Evolutionary conservation across 2,797 vertebrate species (phyloP).

Genomic region (Miichthys miiuy): DNA sequence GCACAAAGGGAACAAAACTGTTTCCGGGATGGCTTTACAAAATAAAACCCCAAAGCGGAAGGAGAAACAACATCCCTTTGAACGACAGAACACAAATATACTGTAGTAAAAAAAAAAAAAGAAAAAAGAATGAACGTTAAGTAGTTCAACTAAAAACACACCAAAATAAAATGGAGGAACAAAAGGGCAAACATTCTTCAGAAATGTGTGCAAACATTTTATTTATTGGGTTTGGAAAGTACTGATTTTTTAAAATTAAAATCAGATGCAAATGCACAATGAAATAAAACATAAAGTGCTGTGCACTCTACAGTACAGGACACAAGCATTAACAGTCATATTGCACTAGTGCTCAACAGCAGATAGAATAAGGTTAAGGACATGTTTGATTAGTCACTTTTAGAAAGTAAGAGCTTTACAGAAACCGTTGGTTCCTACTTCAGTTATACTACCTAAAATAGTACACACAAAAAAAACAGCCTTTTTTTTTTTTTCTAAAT

Average conservation of each 20-base stretch:
- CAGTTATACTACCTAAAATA: conserved; percentile 40
- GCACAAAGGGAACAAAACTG: background rate
- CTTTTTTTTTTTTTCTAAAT: background rate
- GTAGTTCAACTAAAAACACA: background rate
- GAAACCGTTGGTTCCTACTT: conserved; percentile 32
- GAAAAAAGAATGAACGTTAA: background rate
- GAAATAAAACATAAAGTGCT: conserved; percentile 48
- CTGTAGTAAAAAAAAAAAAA: too few species aligned
- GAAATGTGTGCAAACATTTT: conserved; percentile 64
- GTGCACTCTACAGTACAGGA: conserved; percentile 53
- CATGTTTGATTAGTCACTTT: conserved; percentile 42
- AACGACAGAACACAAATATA: too few species aligned
- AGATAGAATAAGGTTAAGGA: conserved; percentile 28
- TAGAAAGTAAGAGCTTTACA: conserved; percentile 33
- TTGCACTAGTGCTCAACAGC: conserved; percentile 52
- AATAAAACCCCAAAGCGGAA: conserved; percentile 48
- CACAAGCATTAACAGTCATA: conserved; percentile 58
- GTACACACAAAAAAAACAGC: conserved; percentile 42
- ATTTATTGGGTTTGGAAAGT: conserved; percentile 56
- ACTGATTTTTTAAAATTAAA: conserved; percentile 29
- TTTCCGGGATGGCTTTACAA: conserved; percentile 63
- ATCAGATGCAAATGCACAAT: conserved; percentile 58
- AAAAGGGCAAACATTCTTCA: conserved; percentile 17
- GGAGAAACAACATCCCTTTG: too few species aligned
- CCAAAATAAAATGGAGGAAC: background rate